These are phyloP conservation scores for Eumaeus atala DNA, from an alignment of 1,140 invertebrate species.

Conservation along the genomic window DNA sequence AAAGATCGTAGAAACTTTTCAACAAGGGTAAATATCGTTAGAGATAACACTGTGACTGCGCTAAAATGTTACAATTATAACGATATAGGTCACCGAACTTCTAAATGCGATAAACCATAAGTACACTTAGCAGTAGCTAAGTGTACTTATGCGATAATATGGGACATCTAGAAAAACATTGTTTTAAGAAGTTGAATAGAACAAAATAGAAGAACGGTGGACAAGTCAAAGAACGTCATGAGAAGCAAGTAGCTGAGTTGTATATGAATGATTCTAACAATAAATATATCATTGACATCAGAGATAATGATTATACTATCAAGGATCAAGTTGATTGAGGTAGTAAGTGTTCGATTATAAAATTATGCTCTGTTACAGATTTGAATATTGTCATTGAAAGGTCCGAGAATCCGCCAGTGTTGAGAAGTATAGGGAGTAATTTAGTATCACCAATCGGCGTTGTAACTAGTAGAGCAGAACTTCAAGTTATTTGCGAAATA, in stretches of 20 bases:
- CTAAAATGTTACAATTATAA: constrained; percentile 11
- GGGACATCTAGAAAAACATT: not conserved
- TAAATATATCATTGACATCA: constrained; percentile 23
- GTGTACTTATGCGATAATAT: constrained; percentile 8
- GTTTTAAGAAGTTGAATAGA: constrained; percentile 2
- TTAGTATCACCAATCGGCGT: constrained; percentile 3
- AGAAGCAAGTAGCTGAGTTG: constrained; percentile 23
- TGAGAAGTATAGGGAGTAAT: constrained; percentile 16
- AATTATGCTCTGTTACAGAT: constrained; percentile 9
- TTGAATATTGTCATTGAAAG: constrained; percentile 9
- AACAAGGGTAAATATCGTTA: not conserved
- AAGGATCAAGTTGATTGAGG: constrained; percentile 16
- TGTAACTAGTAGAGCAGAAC: not conserved
- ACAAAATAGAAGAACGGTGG: not conserved
- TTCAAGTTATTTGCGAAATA: too few species aligned
- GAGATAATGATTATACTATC: constrained; percentile 15
- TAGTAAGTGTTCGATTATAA: constrained; percentile 14
- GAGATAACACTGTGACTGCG: not conserved
- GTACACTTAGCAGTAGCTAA: too few species aligned
- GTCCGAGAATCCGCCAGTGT: constrained; percentile 11
- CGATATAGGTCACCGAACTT: not conserved
- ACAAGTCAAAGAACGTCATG: constrained; percentile 2
- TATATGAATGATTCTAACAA: constrained; percentile 5
- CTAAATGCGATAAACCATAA: not conserved
- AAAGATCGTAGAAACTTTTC: not conserved